Base-by-base conservation (phyloP, 1,140 invertebrate species). In the Drosophila suzukii region DNA sequence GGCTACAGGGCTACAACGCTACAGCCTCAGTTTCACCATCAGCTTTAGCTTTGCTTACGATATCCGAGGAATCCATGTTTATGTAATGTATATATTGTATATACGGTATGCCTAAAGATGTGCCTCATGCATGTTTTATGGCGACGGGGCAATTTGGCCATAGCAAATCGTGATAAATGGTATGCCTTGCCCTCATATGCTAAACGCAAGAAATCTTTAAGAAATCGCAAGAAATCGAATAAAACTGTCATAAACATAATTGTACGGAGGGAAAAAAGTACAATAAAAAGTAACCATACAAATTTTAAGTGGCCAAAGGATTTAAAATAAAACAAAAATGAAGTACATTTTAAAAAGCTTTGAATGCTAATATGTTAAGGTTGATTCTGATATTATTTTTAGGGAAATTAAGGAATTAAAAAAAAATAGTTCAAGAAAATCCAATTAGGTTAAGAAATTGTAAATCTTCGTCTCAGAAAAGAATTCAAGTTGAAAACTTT, bases 191-290 rank as follows among this genome's bases (percentile, higher is more conserved):
- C 36, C 57, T 59, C 49, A 47, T 83, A 73, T 83, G 75, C 67
- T 83, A 88, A 88, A 83, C 75, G 72, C 62, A 62, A 66, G 62
- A 82, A 82, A 83, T 86, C 83, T 88, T 86, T 76, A 75, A 74
- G 44, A 88, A 89, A 77, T 83, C 83, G 57, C 72, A 75, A 77
- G 41, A 88, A 89, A 77, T 83, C 83, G 57, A 89, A 88, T 89
- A 88, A 88, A 83, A 77, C 34, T 71, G 72, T 77, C 84, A 83
- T 88, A 89, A 89, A 88, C 78, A 88, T 89, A 88, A 88, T 88
- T 88, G 79, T 77, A 73, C 36, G 27, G 12, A 15, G 7, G 38
- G 10, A 27, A 27, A 70, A 66, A 51, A 39, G 41, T 57, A 68
- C 75, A 75, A 75, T 75, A 82, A 82, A 78, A 72, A 54, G 47